Conservation (phyloP, 2,888 invertebrate genomes). For the Drosophila percnosoma region DNA sequence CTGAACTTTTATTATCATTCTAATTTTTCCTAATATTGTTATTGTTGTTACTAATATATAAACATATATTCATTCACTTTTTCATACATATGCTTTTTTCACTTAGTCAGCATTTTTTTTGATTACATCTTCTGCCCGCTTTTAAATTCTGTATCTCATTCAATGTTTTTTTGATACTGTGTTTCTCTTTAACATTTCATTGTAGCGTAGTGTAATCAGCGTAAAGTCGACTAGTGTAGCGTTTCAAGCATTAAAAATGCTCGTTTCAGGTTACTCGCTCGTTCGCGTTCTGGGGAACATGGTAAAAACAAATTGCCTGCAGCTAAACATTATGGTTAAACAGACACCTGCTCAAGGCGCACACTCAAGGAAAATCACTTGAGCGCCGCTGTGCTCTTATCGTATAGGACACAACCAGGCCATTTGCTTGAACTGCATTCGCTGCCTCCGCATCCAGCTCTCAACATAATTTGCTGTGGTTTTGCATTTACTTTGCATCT, state of each 20-base stretch:
- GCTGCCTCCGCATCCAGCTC: slow-evolving; percentile 42
- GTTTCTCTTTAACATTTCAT: not conserved
- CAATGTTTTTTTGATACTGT: not conserved
- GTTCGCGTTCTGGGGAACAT: slow-evolving; percentile 36
- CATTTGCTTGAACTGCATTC: slow-evolving; percentile 44
- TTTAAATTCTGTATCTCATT: too few relatives aligned
- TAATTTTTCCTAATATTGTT: not conserved
- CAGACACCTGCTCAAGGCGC: slow-evolving; percentile 76
- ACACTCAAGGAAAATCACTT: slow-evolving; percentile 73
- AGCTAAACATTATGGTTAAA: slow-evolving; percentile 80
- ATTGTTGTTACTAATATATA: too few relatives aligned
- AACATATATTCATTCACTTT: not conserved
- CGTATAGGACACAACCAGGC: slow-evolving; percentile 36
- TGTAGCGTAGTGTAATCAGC: slow-evolving; percentile 33
- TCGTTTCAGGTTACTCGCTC: slow-evolving; percentile 26
- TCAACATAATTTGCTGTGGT: slow-evolving; percentile 80
- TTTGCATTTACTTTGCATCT: slow-evolving; percentile 80
- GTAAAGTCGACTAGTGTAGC: not conserved
- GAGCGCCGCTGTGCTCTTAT: slow-evolving; percentile 58
- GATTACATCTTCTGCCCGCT: not conserved
- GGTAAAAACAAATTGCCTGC: slow-evolving; percentile 78
- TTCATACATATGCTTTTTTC: too few relatives aligned
- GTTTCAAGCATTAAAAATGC: slow-evolving; percentile 40
- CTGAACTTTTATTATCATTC: not conserved
- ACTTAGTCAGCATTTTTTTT: not conserved